phyloP scores from a whole-genome alignment of 1,140 invertebrate species.

The Zaprionus ghesquierei region DNA sequence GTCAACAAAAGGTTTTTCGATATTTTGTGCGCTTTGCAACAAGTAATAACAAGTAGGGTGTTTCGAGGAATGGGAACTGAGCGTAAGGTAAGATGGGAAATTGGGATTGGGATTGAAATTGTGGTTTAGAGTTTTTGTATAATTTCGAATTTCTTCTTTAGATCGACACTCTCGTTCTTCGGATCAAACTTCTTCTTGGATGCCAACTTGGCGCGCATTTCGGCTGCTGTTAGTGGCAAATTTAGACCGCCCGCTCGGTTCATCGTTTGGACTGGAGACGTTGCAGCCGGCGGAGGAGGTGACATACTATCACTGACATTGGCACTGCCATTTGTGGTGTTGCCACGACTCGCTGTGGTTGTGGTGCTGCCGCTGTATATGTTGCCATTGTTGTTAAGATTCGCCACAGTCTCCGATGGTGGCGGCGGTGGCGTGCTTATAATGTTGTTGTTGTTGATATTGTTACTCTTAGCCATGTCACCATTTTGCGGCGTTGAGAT shows the following conservation, averaged over 20 bases:
- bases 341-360: slow-evolving; percentile 15
- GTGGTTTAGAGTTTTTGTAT: slow-evolving; percentile 90
- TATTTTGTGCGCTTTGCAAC: slow-evolving; percentile 33
- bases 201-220: slow-evolving; percentile 92
- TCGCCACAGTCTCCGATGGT: slow-evolving; percentile 59
- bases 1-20: slow-evolving; percentile 6
- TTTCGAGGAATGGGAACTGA: neutral
- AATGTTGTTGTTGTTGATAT: slow-evolving; percentile 47
- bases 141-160: slow-evolving; percentile 96
- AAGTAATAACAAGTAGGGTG: slow-evolving; percentile 63
- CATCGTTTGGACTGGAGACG: slow-evolving; percentile 37
- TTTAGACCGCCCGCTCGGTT: slow-evolving; percentile 84
- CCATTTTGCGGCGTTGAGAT: slow-evolving; percentile 44
- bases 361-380: slow-evolving; percentile 59
- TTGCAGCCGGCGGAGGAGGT: slow-evolving; percentile 22
- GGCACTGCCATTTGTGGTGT: slow-evolving; percentile 32
- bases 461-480: slow-evolving; percentile 36
- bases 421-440: slow-evolving; percentile 64
- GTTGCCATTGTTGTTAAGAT: slow-evolving; percentile 72
- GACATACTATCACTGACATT: slow-evolving; percentile 56
- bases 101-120: neutral
- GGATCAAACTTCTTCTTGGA: slow-evolving; percentile 93
- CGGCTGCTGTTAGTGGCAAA: slow-evolving; percentile 93
- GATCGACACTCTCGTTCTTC: slow-evolving; percentile 93
- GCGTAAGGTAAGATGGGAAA: no score